These are phyloP conservation scores for Corythoichthys haematopterus DNA, from an alignment of 2,113 vertebrate species.

Conservation along the genomic window DNA sequence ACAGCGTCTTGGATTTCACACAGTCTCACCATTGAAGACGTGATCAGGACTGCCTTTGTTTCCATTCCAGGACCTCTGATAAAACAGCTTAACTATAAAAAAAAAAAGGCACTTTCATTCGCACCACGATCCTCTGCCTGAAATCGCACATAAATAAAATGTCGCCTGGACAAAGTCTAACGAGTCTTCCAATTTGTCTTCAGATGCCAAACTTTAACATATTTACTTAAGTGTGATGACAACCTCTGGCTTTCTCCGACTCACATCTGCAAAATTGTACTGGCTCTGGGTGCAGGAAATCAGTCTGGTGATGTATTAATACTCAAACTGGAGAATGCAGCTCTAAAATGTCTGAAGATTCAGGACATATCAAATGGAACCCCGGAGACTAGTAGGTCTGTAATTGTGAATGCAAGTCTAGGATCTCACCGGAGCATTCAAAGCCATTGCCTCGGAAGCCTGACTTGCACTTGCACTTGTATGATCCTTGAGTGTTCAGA, in stretches of 20 bases:
- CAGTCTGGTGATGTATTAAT: constrained; percentile 26
- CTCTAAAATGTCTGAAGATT: constrained; percentile 19
- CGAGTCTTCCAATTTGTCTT: constrained; percentile 15
- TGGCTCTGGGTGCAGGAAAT: constrained; percentile 47
- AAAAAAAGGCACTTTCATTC: constrained; percentile 64
- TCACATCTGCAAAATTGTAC: constrained; percentile 37
- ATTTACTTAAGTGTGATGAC: constrained; percentile 66
- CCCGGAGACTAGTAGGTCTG: constrained; percentile 3
- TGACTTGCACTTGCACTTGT: constrained; percentile 87
- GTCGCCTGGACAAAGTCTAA: constrained; percentile 31
- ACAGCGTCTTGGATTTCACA: constrained; percentile 41
- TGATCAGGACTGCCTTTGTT: constrained; percentile 72
- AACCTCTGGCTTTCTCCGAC: constrained; percentile 32
- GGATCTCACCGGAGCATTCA: constrained; percentile 82
- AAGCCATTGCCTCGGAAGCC: constrained; percentile 86
- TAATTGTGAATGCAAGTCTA: constrained; percentile 16
- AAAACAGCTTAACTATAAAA: constrained; percentile 75
- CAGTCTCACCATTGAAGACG: constrained; percentile 73
- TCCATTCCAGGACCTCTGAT: constrained; percentile 66
- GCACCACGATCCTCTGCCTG: constrained; percentile 8
- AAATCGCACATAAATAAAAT: constrained; percentile 7
- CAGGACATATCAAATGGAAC: constrained; percentile 1
- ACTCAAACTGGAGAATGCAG: constrained; percentile 36
- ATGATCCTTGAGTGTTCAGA: constrained; percentile 85
- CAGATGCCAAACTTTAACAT: constrained; percentile 26